phyloP scores from a whole-genome alignment of 2,888 invertebrate genomes.

The Muscina levida region DNA sequence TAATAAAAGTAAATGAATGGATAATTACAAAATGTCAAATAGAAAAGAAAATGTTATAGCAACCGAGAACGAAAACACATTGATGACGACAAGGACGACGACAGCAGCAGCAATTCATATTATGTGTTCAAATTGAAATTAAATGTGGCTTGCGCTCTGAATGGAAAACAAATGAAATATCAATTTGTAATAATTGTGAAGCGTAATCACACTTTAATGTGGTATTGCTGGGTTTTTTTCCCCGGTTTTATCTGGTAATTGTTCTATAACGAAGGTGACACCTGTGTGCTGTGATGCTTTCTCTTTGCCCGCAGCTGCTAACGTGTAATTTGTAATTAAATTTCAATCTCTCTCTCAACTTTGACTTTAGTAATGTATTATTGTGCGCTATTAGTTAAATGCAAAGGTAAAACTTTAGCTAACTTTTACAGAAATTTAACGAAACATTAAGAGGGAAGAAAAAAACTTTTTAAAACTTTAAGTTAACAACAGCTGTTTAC shows the following conservation, averaged over 20 bases:
- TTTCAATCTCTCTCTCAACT: slow-evolving; percentile 5
- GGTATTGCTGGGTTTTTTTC: too few species aligned
- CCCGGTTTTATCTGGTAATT: too few species aligned
- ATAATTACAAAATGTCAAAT: slow-evolving; percentile 2
- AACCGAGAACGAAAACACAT: background rate
- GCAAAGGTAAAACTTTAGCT: background rate
- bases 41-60: too few species aligned
- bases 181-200: too few species aligned
- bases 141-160: too few species aligned
- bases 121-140: background rate
- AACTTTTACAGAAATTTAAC: background rate
- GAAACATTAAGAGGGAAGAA: slow-evolving; percentile 5
- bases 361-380: slow-evolving; percentile 2
- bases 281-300: too few species aligned
- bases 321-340: too few species aligned
- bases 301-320: too few species aligned
- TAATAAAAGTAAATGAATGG: slow-evolving; percentile 6
- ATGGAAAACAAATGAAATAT: background rate
- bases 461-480: too few species aligned
- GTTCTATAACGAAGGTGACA: too few species aligned
- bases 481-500: slow-evolving; percentile 9
- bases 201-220: too few species aligned
- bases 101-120: background rate
- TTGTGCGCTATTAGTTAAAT: slow-evolving; percentile 21
- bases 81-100: background rate